Evolutionary conservation across 2,797 vertebrate genomes (phyloP).

Genomic region (Pelochelys cantorii): DNA sequence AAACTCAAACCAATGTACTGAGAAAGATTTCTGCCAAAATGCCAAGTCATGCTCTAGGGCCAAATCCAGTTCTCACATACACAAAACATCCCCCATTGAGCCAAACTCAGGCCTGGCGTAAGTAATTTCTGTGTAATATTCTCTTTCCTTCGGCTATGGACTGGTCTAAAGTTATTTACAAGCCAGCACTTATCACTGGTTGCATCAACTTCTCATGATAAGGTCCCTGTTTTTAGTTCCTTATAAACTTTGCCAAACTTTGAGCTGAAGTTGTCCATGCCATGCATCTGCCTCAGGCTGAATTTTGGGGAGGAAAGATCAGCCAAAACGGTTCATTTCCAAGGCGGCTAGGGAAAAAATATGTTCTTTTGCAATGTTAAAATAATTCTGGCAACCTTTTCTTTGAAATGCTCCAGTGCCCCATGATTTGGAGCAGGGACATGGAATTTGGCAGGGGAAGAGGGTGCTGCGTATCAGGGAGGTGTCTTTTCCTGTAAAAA

Average conservation of each 20-base stretch:
- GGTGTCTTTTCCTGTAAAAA: not conserved
- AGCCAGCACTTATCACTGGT: conserved; percentile 71
- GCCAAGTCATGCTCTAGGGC: not conserved
- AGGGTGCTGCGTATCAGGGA: not conserved
- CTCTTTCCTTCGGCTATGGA: conserved; percentile 66
- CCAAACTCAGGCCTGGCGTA: conserved; percentile 41
- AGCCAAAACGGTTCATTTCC: conserved; percentile 16
- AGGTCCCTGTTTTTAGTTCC: conserved; percentile 68
- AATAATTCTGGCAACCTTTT: not conserved
- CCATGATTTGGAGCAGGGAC: not conserved
- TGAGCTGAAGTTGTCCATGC: conserved; percentile 60
- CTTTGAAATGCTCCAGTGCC: not conserved
- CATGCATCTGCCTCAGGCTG: conserved; percentile 10
- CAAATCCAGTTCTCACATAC: not conserved
- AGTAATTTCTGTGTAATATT: conserved; percentile 60
- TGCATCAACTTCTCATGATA: conserved; percentile 73
- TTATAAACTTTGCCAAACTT: conserved; percentile 66
- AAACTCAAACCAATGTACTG: not conserved
- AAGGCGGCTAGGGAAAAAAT: not conserved
- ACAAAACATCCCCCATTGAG: conserved; percentile 4
- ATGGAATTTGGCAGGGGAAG: not conserved
- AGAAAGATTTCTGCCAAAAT: not conserved
- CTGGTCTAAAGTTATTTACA: conserved; percentile 66
- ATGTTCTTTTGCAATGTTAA: not conserved
- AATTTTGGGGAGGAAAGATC: conserved; percentile 22